Evolutionary conservation across 1,140 invertebrate genomes (phyloP).

Genomic region (Pristionchus pacificus): DNA sequence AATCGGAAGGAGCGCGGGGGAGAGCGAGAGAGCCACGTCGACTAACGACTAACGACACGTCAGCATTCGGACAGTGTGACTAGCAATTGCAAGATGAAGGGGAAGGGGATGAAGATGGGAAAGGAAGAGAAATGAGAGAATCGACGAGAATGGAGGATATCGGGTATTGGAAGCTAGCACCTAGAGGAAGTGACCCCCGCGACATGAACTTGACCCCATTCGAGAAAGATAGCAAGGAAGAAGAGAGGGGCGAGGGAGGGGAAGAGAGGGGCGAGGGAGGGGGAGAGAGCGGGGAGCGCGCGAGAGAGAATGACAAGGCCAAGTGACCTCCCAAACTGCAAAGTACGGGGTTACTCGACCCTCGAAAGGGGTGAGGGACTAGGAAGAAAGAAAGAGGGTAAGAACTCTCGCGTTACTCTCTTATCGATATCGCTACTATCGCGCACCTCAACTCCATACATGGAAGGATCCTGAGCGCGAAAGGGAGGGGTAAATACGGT

Average conservation of each 20-base stretch:
- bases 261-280: not conserved
- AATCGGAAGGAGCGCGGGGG: not conserved
- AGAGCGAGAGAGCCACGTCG: constrained; percentile 14
- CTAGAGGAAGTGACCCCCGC: not conserved
- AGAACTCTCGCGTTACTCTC: too few species aligned
- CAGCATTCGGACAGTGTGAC: not conserved
- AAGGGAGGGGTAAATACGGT: not conserved
- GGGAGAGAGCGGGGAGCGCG: not conserved
- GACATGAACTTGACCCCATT: not conserved
- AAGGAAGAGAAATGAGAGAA: not conserved
- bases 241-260: not conserved
- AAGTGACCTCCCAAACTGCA: not conserved
- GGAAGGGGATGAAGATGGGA: constrained; percentile 5
- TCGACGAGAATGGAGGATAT: not conserved
- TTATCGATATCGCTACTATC: too few species aligned
- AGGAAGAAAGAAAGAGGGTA: too few species aligned
- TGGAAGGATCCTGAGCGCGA: not conserved
- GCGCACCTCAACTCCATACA: too few species aligned
- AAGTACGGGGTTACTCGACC: not conserved
- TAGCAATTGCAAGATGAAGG: not conserved
- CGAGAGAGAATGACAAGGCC: not conserved
- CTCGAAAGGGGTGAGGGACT: too few species aligned
- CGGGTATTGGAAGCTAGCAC: not conserved
- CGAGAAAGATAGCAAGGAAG: not conserved
- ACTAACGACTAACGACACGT: not conserved